These are phyloP conservation scores for Drosophila maculinotata DNA, from an alignment of 2,888 invertebrate species.

Conservation along the genomic window DNA sequence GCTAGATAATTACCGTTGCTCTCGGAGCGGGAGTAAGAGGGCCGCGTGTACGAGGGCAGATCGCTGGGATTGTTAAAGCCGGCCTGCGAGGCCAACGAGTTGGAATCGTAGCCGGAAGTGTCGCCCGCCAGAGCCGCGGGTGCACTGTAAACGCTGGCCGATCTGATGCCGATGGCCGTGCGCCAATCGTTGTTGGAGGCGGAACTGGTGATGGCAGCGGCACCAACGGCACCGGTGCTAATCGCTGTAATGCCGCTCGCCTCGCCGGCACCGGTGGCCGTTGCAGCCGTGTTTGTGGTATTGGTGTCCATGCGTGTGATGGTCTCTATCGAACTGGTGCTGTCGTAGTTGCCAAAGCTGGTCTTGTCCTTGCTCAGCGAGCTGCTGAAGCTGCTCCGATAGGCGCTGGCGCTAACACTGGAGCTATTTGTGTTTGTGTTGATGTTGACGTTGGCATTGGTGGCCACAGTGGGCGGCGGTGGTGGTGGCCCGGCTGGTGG, in stretches of 20 bases:
- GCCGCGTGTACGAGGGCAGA: constrained; percentile 81
- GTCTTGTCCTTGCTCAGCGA: constrained; percentile 71
- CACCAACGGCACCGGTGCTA: constrained; percentile 55
- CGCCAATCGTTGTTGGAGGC: constrained; percentile 74
- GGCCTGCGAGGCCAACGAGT: constrained; percentile 79
- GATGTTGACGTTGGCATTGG: constrained; percentile 50
- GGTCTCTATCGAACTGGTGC: constrained; percentile 81
- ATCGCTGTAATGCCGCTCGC: constrained; percentile 66
- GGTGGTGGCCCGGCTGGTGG: constrained; percentile 82
- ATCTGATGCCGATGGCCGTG: constrained; percentile 73
- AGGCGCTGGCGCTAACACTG: constrained; percentile 64
- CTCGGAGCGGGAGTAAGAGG: constrained; percentile 84
- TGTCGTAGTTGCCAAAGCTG: constrained; percentile 77
- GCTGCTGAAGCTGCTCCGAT: constrained; percentile 76
- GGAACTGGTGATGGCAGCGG: constrained; percentile 61
- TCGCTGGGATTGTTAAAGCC: constrained; percentile 80
- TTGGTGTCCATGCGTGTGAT: constrained; percentile 82
- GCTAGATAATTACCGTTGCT: constrained; percentile 84
- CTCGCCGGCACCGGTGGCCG: constrained; percentile 60
- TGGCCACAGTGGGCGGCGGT: constrained; percentile 69
- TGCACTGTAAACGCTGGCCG: constrained; percentile 83
- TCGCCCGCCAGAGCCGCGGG: constrained; percentile 78
- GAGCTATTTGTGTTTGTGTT: constrained; percentile 48
- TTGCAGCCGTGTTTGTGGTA: constrained; percentile 74
- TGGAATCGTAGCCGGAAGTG: constrained; percentile 79